Evolutionary conservation across 2,888 invertebrate species (phyloP).

Genomic region (Elmis aenea): DNA sequence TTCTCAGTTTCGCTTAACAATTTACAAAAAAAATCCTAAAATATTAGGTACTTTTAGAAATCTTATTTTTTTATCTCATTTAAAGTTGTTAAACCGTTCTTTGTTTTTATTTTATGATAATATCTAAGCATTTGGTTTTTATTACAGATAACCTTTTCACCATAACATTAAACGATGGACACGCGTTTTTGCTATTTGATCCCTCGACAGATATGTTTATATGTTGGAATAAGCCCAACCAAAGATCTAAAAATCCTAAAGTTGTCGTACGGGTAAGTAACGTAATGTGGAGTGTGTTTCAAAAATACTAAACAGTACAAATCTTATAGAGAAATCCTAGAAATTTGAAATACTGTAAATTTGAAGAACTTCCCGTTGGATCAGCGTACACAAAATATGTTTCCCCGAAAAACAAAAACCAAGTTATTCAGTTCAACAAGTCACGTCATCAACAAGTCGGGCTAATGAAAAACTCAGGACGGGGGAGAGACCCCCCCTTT

Average conservation of each 20-base stretch:
- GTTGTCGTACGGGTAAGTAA: too few species aligned
- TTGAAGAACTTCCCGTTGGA: constrained; percentile 21
- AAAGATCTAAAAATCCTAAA: too few species aligned
- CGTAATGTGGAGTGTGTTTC: too few species aligned
- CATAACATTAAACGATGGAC: constrained; percentile 22
- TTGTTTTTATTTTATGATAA: too few species aligned
- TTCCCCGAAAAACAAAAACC: constrained; percentile 18
- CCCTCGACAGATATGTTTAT: constrained; percentile 33
- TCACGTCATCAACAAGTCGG: constrained; percentile 17
- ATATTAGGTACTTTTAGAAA: constrained; percentile 18
- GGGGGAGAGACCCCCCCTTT: not conserved
- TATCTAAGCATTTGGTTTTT: constrained; percentile 4
- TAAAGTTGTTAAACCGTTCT: too few species aligned
- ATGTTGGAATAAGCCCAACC: constrained; percentile 34
- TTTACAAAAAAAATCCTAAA: too few species aligned
- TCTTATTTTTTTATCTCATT: constrained; percentile 5
- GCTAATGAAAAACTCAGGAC: constrained; percentile 8
- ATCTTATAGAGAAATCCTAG: constrained; percentile 28
- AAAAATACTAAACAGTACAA: too few species aligned
- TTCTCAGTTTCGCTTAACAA: too few species aligned
- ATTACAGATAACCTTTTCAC: constrained; percentile 25
- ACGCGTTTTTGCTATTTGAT: constrained; percentile 34
- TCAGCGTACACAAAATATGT: constrained; percentile 18
- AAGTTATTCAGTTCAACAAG: constrained; percentile 19
- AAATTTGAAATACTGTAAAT: constrained; percentile 25